Evolutionary conservation across 2,888 invertebrate species (phyloP).

Genomic region (Drosophila neutralis): DNA sequence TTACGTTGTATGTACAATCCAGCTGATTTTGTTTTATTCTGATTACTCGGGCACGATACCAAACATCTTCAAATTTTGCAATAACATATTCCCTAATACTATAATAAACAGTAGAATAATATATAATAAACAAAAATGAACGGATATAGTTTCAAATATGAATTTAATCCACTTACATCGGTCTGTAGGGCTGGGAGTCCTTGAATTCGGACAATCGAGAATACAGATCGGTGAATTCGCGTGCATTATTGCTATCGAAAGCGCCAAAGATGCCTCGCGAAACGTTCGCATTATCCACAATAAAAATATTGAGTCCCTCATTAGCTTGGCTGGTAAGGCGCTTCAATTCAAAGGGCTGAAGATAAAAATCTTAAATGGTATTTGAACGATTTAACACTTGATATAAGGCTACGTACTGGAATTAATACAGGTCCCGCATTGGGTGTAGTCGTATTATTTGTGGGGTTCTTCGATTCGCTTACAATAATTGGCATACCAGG

Average conservation of each 20-base stretch:
- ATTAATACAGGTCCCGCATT: slow-evolving; percentile 11
- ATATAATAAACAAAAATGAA: background rate
- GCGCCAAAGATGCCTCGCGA: slow-evolving; percentile 57
- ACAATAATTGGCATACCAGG: background rate
- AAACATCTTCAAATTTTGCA: slow-evolving; percentile 39
- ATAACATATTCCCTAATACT: slow-evolving; percentile 56
- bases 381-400: background rate
- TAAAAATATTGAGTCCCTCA: slow-evolving; percentile 40
- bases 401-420: slow-evolving; percentile 15
- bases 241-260: slow-evolving; percentile 31
- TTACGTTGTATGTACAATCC: slow-evolving; percentile 28
- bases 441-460: background rate
- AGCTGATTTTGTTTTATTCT: slow-evolving; percentile 15
- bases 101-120: background rate
- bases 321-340: slow-evolving; percentile 9
- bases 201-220: slow-evolving; percentile 21
- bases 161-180: slow-evolving; percentile 36
- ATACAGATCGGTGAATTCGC: slow-evolving; percentile 32
- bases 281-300: slow-evolving; percentile 54
- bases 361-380: no score
- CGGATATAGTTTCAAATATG: no score
- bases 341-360: slow-evolving; percentile 51
- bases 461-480: background rate
- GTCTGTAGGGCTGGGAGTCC: slow-evolving; percentile 49
- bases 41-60: slow-evolving; percentile 57